Evolutionary conservation across 2,797 vertebrate species (phyloP).

Genomic region (Poecilia wingei): DNA sequence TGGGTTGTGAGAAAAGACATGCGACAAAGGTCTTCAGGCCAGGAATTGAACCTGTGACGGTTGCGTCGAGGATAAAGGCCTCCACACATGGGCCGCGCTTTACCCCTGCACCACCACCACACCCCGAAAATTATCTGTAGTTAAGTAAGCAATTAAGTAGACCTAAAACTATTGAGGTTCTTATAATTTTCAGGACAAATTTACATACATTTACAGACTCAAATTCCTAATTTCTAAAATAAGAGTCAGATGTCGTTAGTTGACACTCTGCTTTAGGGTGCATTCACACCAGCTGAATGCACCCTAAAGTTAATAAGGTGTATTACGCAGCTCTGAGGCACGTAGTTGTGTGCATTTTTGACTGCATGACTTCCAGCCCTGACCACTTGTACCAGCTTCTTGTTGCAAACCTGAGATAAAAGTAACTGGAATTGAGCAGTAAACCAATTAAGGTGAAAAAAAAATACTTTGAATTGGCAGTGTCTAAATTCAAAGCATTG

Average conservation of each 20-base stretch:
- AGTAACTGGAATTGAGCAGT: conserved; percentile 23
- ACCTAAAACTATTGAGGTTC: background rate
- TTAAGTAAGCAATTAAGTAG: background rate
- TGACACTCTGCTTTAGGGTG: background rate
- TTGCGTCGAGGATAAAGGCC: too few species aligned
- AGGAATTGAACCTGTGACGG: too few species aligned
- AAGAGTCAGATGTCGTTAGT: background rate
- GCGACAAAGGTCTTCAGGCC: too few species aligned
- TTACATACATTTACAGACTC: background rate
- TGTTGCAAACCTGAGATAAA: conserved; percentile 14
- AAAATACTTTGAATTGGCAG: conserved; percentile 13
- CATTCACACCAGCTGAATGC: too few species aligned
- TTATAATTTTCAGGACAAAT: background rate
- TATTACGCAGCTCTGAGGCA: too few species aligned
- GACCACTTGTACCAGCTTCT: conserved; percentile 13
- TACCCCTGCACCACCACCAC: too few species aligned
- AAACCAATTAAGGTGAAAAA: conserved; percentile 23
- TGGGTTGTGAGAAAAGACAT: too few species aligned
- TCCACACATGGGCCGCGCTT: too few species aligned
- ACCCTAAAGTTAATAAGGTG: too few species aligned
- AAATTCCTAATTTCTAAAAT: background rate
- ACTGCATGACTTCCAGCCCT: background rate
- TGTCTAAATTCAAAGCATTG: conserved; percentile 22
- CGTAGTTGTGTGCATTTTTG: too few species aligned
- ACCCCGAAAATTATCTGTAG: background rate